These are phyloP conservation scores for Drosophila murphyi DNA, from an alignment of 1,140 invertebrate species.

Conservation along the genomic window DNA sequence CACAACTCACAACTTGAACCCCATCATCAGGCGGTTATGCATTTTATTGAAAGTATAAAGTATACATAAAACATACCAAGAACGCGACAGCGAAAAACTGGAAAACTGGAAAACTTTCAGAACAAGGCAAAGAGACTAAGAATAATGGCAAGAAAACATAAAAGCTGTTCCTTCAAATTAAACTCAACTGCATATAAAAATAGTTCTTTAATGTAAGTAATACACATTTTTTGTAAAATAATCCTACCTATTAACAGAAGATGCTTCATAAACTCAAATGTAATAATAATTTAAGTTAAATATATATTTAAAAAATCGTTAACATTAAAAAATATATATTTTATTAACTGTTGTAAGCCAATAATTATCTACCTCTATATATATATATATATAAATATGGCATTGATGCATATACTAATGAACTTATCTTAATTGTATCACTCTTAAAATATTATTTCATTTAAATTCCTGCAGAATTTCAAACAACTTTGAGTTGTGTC, in stretches of 20 bases:
- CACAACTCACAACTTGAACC: neutral
- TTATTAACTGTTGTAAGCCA: no score
- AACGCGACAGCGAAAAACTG: neutral
- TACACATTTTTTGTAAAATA: neutral
- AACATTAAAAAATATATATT: no score
- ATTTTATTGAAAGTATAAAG: conserved; percentile 4
- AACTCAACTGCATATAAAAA: neutral
- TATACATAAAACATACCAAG: neutral
- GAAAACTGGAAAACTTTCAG: neutral
- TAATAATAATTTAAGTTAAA: no score
- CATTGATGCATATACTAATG: no score
- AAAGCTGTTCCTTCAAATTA: neutral
- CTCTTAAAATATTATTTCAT: no score
- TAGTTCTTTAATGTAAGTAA: neutral
- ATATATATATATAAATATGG: no score
- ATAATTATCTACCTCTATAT: no score
- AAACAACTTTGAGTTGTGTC: no score
- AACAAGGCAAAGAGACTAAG: neutral
- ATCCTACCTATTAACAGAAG: neutral
- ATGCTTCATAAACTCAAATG: no score
- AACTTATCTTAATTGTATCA: no score
- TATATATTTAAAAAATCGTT: no score
- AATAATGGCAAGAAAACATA: neutral
- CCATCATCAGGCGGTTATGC: neutral
- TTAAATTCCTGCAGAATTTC: no score